Evolutionary conservation across 2,888 invertebrate species (phyloP), one percentile per base, ranked within the genome.

Genomic region (Rosalia funebris): DNA sequence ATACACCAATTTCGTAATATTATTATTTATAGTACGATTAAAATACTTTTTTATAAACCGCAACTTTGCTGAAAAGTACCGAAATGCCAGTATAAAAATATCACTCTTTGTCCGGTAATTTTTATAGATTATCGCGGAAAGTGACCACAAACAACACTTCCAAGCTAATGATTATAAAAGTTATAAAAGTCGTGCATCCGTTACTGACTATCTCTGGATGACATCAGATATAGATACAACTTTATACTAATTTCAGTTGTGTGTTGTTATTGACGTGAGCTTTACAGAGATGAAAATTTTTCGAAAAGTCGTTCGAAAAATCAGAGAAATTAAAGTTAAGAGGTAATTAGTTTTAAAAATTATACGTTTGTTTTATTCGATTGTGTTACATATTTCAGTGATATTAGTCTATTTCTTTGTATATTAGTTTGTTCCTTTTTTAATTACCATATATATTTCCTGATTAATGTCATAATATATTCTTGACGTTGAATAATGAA

Each of bases 251-350:
- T 34, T 34, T 34, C 25, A 25, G 34, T 34, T 7, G 34, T 5
- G 25, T 25, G 5, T n/a, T 34, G 34, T 7, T 2, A 34, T n/a
- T 25, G 9, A 34, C 3, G 34, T 34, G 10, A n/a, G 34, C 12
- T 10, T 48, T 34, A 9, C 12, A 37, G 48, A 37, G 15, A 63
- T 63, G 63, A 47, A 32, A 15, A 32, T 63, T 11, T 2, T 63
- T n/a, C 57, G 54, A 7, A 60, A 54, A 32, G 44, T 57, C 19
- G 34, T 63, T 5, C 53, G 48, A 25, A 63, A 63, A 60, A 54
- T 63, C 15, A 47, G 53, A 48, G 46, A 42, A 48, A 41, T 62
- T 12, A 62, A 62, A 53, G 31, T 59, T 42, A 47, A 20, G 15
- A 42, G 54, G 53, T 57, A 47, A 25, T 37, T 31, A 1, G 14